Evolutionary conservation across 2,797 vertebrate species (phyloP), one percentile per base, ranked within the genome.

Genomic region (Myotis myotis): DNA sequence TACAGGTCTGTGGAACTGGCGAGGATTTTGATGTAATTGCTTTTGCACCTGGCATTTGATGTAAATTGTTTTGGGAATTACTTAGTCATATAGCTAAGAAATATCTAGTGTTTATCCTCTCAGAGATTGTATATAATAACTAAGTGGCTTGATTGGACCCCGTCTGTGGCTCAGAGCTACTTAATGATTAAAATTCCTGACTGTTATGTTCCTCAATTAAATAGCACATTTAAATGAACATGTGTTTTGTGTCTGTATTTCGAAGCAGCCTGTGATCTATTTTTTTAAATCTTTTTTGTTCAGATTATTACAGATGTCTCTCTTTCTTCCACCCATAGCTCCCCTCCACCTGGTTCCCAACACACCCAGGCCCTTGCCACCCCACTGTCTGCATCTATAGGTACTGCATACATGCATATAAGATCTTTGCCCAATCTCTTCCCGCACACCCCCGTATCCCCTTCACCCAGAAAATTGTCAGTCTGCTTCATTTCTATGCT

Each of bases 1-100:
- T 64, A 57, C 41, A 79, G 81, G 8, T 82, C 81, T 47, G 0
- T 66, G 86, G 64, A 93, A 33, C 28, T 44, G 70, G 82, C 0
- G 6, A 88, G 64, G 81, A 88, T 79, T 87, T 70, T 92, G 80
- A 25, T 82, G 12, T 94, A 79, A 96, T 93, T 92, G 81, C 81
- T 96, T 96, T 94, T 93, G 81, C 81, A 96, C 74, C 96, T 94
- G 96, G 72, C 33, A n/a, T 91, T 95, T 85, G 86, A 79, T 89
- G 72, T 66, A 60, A 72, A 78, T 87, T 74, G 83, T 92, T 92
- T 89, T 22, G 87, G 76, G 70, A 95, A 95, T 89, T n/a, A 66
- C 79, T 95, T 93, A 75, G 91, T 96, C 93, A 93, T 47, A 81
- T 79, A 87, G 53, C 83, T 82, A 74, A 95, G 68, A 75, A 93